Evolutionary conservation across 2,113 vertebrate genomes (phyloP).

Genomic region (Pungitius pungitius): DNA sequence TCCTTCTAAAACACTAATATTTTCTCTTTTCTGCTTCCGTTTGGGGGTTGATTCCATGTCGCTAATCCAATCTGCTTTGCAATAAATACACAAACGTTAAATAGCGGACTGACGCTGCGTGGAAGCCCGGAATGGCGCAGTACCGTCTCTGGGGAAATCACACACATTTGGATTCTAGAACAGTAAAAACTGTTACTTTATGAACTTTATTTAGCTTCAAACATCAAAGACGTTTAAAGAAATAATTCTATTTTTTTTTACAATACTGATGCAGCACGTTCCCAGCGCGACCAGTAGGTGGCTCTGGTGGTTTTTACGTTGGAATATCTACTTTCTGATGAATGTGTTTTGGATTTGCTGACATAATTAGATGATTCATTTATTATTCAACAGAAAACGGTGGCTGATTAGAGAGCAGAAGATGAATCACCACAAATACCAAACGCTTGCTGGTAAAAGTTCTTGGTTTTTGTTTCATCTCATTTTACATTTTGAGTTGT

Average conservation of each 20-base stretch:
- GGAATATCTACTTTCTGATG: neutral
- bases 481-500: constrained; percentile 7
- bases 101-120: constrained; percentile 37
- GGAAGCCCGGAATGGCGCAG: constrained; percentile 49
- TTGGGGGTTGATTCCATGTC: constrained; percentile 14
- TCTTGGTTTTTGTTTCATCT: neutral
- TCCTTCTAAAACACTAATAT: constrained; percentile 41
- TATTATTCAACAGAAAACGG: constrained; percentile 3
- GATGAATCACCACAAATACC: neutral
- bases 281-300: constrained; percentile 50
- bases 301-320: constrained; percentile 50
- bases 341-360: neutral
- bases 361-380: neutral
- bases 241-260: neutral
- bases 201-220: constrained; percentile 13
- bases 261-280: constrained; percentile 32
- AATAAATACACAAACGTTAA: constrained; percentile 51
- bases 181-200: neutral
- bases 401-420: neutral
- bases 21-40: constrained; percentile 10
- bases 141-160: constrained; percentile 58
- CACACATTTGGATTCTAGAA: constrained; percentile 23
- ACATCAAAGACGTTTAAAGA: constrained; percentile 9
- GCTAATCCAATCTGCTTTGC: constrained; percentile 54
- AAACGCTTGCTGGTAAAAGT: constrained; percentile 2